phyloP scores from a whole-genome alignment of 2,113 vertebrate species.

The Catharus minimus region DNA sequence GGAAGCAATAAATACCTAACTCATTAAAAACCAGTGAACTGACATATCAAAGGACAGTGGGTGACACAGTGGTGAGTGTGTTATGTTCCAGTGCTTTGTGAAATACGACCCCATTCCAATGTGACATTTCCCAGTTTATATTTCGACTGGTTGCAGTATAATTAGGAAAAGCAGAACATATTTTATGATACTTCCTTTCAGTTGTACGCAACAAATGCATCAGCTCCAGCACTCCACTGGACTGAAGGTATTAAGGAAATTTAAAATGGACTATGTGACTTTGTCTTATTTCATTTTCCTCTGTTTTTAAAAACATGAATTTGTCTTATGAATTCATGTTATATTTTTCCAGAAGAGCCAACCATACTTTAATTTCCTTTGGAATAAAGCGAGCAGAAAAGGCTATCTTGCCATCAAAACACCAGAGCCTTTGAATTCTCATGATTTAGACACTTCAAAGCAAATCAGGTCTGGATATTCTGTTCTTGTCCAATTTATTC shows the following conservation, averaged over 20 bases:
- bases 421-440: not conserved
- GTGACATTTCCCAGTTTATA: not conserved
- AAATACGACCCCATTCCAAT: not conserved
- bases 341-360: not conserved
- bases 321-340: not conserved
- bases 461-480: not conserved
- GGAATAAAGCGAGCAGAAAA: not conserved
- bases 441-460: not conserved
- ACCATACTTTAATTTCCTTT: not conserved
- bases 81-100: not conserved
- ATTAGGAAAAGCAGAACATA: not conserved
- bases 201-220: not conserved
- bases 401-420: not conserved
- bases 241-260: not conserved
- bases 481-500: not conserved
- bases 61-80: not conserved
- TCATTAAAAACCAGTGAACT: not conserved
- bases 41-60: not conserved
- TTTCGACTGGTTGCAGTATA: not conserved
- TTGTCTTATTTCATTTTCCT: not conserved
- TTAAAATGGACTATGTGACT: not conserved
- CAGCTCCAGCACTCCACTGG: not conserved
- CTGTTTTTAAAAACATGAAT: not conserved
- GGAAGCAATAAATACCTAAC: not conserved
- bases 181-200: not conserved